These are phyloP conservation scores for Ptychodera flava DNA, from an alignment of 35 echinoderm and acorn worm genomes.

Conservation along the genomic window DNA sequence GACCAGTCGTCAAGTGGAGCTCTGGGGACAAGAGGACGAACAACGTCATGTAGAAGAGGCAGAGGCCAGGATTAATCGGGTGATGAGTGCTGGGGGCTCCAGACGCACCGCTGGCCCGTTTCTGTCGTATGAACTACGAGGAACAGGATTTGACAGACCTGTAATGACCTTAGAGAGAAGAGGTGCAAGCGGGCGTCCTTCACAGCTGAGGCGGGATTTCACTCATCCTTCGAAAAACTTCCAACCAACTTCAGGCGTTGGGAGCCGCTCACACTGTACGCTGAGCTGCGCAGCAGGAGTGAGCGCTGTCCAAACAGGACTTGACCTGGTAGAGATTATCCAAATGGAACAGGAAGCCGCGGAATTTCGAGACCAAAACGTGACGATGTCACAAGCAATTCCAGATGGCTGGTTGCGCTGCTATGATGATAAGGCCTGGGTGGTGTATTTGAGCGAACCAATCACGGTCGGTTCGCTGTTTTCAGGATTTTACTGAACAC, in stretches of 20 bases:
- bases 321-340: conserved; percentile 58
- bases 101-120: background rate
- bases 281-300: conserved; percentile 25
- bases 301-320: conserved; percentile 55
- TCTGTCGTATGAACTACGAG: background rate
- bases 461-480: background rate
- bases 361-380: background rate
- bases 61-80: background rate
- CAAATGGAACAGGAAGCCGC: conserved; percentile 32
- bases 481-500: background rate
- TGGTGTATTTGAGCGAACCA: conserved; percentile 57
- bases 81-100: background rate
- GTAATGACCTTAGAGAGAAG: background rate
- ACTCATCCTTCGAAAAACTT: no score
- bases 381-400: background rate
- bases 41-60: background rate
- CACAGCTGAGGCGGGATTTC: no score
- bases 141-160: background rate
- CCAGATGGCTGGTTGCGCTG: conserved; percentile 29
- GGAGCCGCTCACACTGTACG: conserved; percentile 71
- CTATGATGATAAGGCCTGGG: conserved; percentile 67
- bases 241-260: conserved; percentile 67
- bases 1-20: conserved; percentile 16
- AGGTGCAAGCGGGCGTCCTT: background rate
- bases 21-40: conserved; percentile 43